These are phyloP conservation scores for Monoplex corrugatus DNA, from an alignment of 2,888 invertebrate genomes.

Conservation along the genomic window DNA sequence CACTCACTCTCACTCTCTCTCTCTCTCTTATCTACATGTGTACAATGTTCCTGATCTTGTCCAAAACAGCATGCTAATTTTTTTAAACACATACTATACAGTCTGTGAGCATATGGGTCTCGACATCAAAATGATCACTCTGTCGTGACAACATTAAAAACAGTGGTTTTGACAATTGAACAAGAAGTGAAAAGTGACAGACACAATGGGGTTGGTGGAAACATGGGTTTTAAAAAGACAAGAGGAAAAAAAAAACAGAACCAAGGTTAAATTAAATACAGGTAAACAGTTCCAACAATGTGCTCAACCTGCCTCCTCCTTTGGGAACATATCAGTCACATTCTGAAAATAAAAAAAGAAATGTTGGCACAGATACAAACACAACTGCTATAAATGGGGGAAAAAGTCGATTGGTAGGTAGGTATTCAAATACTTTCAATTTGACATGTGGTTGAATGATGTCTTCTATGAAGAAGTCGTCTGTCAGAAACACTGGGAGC, in stretches of 20 bases:
- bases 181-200: background rate
- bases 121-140: conserved; percentile 31
- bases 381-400: background rate
- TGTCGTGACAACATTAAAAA: background rate
- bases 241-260: background rate
- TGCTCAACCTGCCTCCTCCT: background rate
- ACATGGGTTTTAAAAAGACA: background rate
- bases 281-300: background rate
- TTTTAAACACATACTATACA: too few species aligned
- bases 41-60: too few species aligned
- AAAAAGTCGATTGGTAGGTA: background rate
- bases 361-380: conserved; percentile 2
- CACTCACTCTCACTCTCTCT: too few species aligned
- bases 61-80: background rate
- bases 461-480: background rate
- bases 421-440: background rate
- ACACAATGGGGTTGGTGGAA: background rate
- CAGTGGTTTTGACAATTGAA: background rate
- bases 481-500: background rate
- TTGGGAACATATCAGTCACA: background rate
- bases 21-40: too few species aligned
- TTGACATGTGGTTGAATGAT: background rate
- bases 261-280: background rate
- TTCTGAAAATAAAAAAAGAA: background rate
- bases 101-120: too few species aligned